These are phyloP conservation scores for Plebejus melissa DNA, from an alignment of 2,888 invertebrate species.

Conservation along the genomic window DNA sequence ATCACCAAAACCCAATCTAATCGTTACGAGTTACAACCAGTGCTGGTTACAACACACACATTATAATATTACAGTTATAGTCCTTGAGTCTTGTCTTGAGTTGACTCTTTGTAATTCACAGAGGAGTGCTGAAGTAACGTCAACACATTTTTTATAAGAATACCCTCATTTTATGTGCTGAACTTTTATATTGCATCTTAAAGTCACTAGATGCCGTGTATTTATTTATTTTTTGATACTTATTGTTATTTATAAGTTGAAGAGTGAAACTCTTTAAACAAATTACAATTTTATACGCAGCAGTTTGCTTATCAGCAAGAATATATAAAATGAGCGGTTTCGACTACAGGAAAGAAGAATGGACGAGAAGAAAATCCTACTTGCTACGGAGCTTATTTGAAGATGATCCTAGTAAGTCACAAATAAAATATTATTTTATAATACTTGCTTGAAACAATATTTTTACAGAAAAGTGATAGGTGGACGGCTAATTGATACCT, in stretches of 20 bases:
- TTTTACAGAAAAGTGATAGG: too few relatives aligned
- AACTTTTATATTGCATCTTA: background rate
- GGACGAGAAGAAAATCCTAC: constrained; percentile 31
- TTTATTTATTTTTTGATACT: background rate
- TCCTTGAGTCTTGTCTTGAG: too few relatives aligned
- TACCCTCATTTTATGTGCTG: background rate
- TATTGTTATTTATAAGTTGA: background rate
- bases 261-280: background rate
- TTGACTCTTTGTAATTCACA: too few relatives aligned
- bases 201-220: background rate
- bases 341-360: constrained; percentile 28
- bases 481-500: too few relatives aligned
- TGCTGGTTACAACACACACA: too few relatives aligned
- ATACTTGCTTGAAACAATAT: too few relatives aligned
- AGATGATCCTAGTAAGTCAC: constrained; percentile 30
- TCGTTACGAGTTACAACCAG: too few relatives aligned
- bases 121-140: background rate
- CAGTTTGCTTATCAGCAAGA: background rate
- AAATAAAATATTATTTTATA: background rate
- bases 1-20: too few relatives aligned
- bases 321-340: constrained; percentile 28
- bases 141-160: background rate
- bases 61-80: too few relatives aligned
- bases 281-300: background rate
- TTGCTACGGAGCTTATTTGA: constrained; percentile 34